A percentile compares a stretch with the other conserved stretches of the same genome.
Conservation (phyloP, 2,888 invertebrate species). For the Leptopilina myrica region DNA sequence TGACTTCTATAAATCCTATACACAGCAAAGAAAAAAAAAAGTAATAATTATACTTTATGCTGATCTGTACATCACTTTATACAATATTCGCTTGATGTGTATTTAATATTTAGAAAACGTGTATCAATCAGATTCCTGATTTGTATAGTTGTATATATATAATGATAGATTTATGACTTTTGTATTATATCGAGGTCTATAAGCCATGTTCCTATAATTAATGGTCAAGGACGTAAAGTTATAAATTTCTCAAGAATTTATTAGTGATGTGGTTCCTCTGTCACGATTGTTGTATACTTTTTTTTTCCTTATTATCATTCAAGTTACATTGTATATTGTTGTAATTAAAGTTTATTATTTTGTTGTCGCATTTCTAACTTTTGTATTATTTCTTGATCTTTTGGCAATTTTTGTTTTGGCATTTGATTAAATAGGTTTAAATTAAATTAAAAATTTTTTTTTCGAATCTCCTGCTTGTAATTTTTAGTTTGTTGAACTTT, state of each 20-base stretch:
- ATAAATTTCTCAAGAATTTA: not conserved
- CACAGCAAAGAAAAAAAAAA: too few species aligned
- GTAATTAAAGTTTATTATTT: not conserved
- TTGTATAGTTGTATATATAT: not conserved
- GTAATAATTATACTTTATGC: too few species aligned
- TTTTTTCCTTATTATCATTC: too few species aligned
- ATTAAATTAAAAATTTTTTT: too few species aligned
- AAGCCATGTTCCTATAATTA: not conserved
- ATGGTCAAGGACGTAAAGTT: slow-evolving; percentile 3
- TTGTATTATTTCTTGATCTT: too few species aligned
- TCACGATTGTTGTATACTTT: not conserved
- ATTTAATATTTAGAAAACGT: not conserved
- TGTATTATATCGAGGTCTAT: not conserved
- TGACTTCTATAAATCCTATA: too few species aligned
- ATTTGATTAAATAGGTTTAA: too few species aligned
- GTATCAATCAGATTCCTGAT: not conserved
- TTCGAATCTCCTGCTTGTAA: not conserved
- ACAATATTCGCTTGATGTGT: not conserved
- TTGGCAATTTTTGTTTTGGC: too few species aligned
- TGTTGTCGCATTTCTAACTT: not conserved
- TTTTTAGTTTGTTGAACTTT: slow-evolving; percentile 6
- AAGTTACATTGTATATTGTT: too few species aligned
- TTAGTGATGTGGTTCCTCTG: not conserved
- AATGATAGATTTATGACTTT: not conserved
- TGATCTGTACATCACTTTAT: too few species aligned